Evolutionary conservation across 2,888 invertebrate species (phyloP).

Genomic region (Eilema depressum): DNA sequence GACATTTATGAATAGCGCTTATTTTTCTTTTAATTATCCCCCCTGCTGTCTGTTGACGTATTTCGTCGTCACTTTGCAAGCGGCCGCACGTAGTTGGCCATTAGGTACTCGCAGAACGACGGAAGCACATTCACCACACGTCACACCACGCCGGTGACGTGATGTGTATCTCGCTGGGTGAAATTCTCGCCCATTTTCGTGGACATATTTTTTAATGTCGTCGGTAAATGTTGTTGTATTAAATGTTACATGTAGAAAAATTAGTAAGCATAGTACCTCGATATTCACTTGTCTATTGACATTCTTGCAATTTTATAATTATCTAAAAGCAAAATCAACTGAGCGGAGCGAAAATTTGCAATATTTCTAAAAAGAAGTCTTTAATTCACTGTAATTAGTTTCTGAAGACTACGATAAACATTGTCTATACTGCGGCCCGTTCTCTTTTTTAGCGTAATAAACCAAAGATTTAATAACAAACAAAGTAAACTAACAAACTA

Average conservation of each 20-base stretch:
- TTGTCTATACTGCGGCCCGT: too few species aligned
- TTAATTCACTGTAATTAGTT: too few species aligned
- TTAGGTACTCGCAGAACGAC: constrained; percentile 32
- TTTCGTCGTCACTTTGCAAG: constrained; percentile 59
- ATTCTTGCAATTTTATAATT: too few species aligned
- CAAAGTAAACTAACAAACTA: too few species aligned
- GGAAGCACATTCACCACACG: constrained; percentile 43
- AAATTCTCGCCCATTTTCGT: constrained; percentile 28
- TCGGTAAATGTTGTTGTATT: not conserved
- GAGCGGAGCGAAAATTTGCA: too few species aligned
- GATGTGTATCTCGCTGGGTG: constrained; percentile 24
- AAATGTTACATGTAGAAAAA: not conserved
- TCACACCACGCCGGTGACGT: constrained; percentile 32
- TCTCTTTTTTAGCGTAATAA: too few species aligned
- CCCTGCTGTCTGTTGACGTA: constrained; percentile 68
- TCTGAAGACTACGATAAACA: not conserved
- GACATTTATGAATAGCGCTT: constrained; percentile 85
- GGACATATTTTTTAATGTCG: constrained; percentile 12
- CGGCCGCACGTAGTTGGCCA: constrained; percentile 38
- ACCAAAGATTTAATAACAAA: too few species aligned
- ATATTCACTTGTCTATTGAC: not conserved
- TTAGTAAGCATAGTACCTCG: not conserved
- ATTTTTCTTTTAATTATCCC: constrained; percentile 86
- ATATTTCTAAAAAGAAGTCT: too few species aligned
- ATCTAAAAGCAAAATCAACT: too few species aligned